phyloP scores from a whole-genome alignment of 2,113 vertebrate genomes.

The Prionailurus viverrinus region DNA sequence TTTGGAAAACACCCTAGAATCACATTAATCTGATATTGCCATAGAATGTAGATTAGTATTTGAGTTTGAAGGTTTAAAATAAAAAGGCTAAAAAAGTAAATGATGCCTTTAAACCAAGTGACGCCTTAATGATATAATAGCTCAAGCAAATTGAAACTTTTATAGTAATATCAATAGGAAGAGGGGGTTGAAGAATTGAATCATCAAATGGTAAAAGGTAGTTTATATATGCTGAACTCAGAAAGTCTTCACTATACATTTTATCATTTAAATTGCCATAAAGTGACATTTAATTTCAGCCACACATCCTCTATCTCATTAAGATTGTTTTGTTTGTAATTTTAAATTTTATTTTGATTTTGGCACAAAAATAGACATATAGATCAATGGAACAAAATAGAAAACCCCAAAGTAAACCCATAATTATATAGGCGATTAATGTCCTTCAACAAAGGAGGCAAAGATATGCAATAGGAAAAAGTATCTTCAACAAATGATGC shows the following conservation, averaged over 20 bases:
- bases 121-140: neutral
- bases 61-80: neutral
- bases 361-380: neutral
- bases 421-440: neutral
- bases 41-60: neutral
- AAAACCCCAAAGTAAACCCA: neutral
- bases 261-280: constrained; percentile 23
- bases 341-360: constrained; percentile 11
- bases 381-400: neutral
- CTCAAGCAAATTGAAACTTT: neutral
- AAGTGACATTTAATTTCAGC: neutral
- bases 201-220: neutral
- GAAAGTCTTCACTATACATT: neutral
- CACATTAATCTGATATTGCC: neutral
- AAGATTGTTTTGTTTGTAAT: neutral
- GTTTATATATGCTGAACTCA: neutral
- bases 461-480: neutral
- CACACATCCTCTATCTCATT: neutral
- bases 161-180: neutral
- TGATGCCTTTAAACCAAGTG: neutral
- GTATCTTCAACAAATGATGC: neutral
- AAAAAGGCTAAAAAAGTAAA: neutral
- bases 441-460: neutral
- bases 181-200: neutral
- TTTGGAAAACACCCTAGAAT: neutral